Base-by-base conservation (phyloP, 2,888 invertebrate genomes). In the Sepiola atlantica region DNA sequence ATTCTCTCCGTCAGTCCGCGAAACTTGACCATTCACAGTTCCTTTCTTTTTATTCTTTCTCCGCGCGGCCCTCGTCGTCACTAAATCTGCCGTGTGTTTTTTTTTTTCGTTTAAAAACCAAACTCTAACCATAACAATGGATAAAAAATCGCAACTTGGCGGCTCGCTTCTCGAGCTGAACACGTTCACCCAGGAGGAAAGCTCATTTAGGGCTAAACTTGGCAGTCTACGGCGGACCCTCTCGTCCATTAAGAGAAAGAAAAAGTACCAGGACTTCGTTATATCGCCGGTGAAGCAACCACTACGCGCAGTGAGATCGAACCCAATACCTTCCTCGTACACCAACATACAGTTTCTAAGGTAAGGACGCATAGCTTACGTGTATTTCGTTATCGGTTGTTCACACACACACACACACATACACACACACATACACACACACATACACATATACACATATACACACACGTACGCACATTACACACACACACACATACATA, bases 171-270 rank as follows among this genome's bases (percentile, higher is more conserved):
- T 93, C 55, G 93, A 93, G 32, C 55, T 93, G 61, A 93, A 93
- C 57, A 93, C 57, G 14, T 93, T 35, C 57, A 55, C 61, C 54
- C 93, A 55, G 93, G 93, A 93, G 61, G 93, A 93, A 61, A 61
- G 57, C 28, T 55, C 57, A n/a, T 93, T 93, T 55, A 32, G 35
- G 24, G 93, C 93, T 18, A 93, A 93, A 55, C 35, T 93, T n/a
- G 93, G 93, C 55, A 93, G 57, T 35, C 93, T 93, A 16, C 55
- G 93, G 57, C 93, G 93, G 24, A 93, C 93, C 55, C n/a, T 93
- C 8, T 93, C 93, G 93, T 93, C 93, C 16, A 93, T 93, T 24
- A 93, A 93, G 55, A 32, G 93, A 21, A 93, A 93, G 93, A 93
- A 93, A 61, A 54, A 55, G 20, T 55, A 93, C 55, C 93, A 93